phyloP scores from a whole-genome alignment of 2,888 invertebrate species.

The Drosophila seclusa region DNA sequence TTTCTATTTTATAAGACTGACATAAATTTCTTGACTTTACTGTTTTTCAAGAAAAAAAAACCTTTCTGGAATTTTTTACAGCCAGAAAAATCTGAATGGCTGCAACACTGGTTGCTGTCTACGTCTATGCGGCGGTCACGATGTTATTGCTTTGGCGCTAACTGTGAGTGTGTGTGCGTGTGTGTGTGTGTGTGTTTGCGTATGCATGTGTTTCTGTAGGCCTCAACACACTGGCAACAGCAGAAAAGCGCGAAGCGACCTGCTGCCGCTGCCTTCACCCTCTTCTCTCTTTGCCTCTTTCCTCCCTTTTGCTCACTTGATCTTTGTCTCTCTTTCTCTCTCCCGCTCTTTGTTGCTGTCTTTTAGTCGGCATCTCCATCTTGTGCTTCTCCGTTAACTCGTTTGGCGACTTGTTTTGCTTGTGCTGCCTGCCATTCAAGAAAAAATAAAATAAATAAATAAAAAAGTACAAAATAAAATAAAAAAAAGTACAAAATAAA shows the following conservation, averaged over 20 bases:
- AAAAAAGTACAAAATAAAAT: conserved; percentile 4
- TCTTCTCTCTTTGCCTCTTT: conserved; percentile 13
- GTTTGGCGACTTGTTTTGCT: conserved; percentile 68
- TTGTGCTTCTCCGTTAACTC: conserved; percentile 57
- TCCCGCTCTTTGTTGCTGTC: conserved; percentile 4
- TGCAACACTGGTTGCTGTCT: conserved; percentile 20
- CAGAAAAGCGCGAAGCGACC: conserved; percentile 52
- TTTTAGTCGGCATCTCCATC: conserved; percentile 50
- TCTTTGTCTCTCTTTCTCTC: conserved; percentile 2
- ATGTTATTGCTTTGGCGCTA: conserved; percentile 47
- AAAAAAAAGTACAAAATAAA: conserved; percentile 2
- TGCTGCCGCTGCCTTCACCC: conserved; percentile 30
- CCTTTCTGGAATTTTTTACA: not conserved
- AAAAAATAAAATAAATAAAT: not conserved
- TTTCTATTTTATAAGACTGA: not conserved
- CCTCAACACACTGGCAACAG: conserved; percentile 57
- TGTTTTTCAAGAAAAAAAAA: not conserved
- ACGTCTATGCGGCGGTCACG: conserved; percentile 30
- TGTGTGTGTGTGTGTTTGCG: conserved; percentile 12
- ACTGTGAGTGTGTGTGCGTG: conserved; percentile 9
- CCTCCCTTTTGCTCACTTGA: not conserved
- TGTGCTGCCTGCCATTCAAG: conserved; percentile 17
- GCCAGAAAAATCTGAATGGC: not conserved
- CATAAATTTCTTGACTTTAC: not conserved
- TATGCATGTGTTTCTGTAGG: conserved; percentile 64